Conservation (phyloP, 2,113 vertebrate genomes). For the Polyodon spathula region DNA sequence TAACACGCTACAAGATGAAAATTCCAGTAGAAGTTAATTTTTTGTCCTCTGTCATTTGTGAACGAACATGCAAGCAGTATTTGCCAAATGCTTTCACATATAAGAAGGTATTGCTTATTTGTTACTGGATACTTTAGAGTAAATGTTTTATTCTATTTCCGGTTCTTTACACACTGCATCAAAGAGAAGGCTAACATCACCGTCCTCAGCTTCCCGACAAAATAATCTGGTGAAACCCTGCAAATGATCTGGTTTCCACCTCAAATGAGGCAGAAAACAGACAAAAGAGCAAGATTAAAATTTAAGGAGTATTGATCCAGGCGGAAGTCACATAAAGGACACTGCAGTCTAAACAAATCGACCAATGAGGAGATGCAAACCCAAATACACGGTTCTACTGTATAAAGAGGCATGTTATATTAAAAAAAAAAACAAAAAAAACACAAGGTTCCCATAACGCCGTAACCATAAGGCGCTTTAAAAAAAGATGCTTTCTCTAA, state of each 20-base stretch:
- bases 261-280: conserved; percentile 22
- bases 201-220: background rate
- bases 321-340: conserved; percentile 26
- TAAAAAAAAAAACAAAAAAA: no score
- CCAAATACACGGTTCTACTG: no score
- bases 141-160: background rate
- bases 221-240: background rate
- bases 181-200: background rate
- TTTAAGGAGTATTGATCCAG: conserved; percentile 34
- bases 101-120: no score
- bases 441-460: no score
- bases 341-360: conserved; percentile 21
- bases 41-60: no score
- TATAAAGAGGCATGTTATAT: no score
- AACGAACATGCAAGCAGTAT: no score
- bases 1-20: no score
- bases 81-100: no score
- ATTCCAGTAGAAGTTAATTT: no score
- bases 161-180: background rate
- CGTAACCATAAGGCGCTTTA: no score
- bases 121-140: no score
- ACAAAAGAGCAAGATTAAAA: conserved; percentile 24
- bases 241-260: conserved; percentile 7
- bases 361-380: conserved; percentile 7
- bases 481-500: background rate